Conservation (phyloP, 1,140 invertebrate species). For the Papilio polyxenes region DNA sequence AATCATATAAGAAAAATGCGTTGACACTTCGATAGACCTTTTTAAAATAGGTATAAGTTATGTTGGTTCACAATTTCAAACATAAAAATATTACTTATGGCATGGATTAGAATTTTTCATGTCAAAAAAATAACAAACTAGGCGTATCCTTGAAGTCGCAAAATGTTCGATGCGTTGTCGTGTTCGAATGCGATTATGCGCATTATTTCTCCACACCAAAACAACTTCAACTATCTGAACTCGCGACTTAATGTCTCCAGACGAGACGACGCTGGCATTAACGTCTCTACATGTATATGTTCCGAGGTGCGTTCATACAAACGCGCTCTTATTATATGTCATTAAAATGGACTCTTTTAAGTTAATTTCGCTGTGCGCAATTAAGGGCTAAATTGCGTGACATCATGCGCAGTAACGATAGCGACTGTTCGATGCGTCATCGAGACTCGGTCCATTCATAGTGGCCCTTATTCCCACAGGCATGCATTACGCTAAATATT, state of each 20-base stretch:
- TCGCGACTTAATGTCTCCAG: slow-evolving; percentile 33
- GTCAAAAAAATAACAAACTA: not conserved
- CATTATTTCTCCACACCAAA: slow-evolving; percentile 32
- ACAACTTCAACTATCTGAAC: slow-evolving; percentile 27
- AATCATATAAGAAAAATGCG: too few relatives aligned
- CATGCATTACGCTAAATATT: slow-evolving; percentile 28
- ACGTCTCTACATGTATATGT: not conserved
- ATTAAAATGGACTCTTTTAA: slow-evolving; percentile 48
- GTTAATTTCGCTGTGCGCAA: slow-evolving; percentile 52
- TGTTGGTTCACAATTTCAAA: too few relatives aligned
- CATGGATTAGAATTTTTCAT: not conserved
- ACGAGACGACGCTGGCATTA: slow-evolving; percentile 27
- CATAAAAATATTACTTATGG: too few relatives aligned
- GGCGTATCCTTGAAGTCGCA: not conserved
- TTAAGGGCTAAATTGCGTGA: slow-evolving; percentile 66
- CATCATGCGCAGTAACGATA: slow-evolving; percentile 66
- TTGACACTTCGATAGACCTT: too few relatives aligned
- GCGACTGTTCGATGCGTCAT: slow-evolving; percentile 68
- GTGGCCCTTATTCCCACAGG: slow-evolving; percentile 37
- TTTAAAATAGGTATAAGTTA: too few relatives aligned
- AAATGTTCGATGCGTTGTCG: not conserved
- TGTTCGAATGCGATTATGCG: slow-evolving; percentile 6
- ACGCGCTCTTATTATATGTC: slow-evolving; percentile 33
- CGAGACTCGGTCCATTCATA: slow-evolving; percentile 46
- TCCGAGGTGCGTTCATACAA: slow-evolving; percentile 20